These are phyloP conservation scores for Tenualosa ilisha DNA, from an alignment of 2,797 vertebrate genomes.

Conservation along the genomic window DNA sequence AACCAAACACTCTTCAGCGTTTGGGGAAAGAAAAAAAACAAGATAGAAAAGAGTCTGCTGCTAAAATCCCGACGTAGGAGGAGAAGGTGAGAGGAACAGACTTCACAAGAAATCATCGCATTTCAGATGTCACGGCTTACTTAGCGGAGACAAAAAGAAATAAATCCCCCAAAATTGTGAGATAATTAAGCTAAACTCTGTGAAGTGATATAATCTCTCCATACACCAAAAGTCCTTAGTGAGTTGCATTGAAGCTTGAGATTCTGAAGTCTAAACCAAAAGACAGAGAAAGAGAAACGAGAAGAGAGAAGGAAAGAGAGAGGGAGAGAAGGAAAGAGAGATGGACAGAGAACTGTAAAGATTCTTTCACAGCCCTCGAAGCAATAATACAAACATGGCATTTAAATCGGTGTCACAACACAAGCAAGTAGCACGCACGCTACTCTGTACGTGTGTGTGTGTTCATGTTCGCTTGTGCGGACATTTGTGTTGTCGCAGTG, in stretches of 20 bases:
- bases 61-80: not conserved
- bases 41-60: not conserved
- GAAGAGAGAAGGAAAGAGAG: not conserved
- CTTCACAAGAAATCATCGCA: not conserved
- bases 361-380: not conserved
- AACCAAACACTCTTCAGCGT: not conserved
- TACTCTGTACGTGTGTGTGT: not conserved
- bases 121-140: not conserved
- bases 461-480: not conserved
- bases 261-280: not conserved
- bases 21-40: not conserved
- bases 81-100: conserved; percentile 2
- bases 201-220: not conserved
- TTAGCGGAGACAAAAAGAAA: not conserved
- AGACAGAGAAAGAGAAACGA: not conserved
- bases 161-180: not conserved
- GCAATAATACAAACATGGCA: not conserved
- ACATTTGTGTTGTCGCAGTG: conserved; percentile 7
- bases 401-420: not conserved
- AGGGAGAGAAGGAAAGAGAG: not conserved
- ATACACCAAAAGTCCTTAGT: not conserved
- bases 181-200: not conserved
- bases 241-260: not conserved
- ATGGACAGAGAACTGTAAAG: not conserved
- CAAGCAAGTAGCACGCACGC: not conserved